These are phyloP conservation scores for Tineola bisselliella DNA, from an alignment of 2,888 invertebrate species.

Conservation along the genomic window DNA sequence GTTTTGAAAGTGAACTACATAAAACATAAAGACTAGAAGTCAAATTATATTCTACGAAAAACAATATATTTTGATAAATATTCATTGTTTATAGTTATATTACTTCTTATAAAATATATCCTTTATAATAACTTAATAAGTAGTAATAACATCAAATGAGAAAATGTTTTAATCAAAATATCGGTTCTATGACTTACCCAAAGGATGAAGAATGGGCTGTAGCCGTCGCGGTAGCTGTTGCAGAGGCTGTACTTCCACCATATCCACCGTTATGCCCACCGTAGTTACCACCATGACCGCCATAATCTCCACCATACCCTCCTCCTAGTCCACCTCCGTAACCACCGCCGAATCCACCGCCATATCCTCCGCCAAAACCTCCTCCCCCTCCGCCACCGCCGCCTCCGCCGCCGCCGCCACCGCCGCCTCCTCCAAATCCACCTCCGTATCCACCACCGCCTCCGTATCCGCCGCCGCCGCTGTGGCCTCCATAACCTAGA, in stretches of 20 bases:
- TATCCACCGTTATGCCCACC: slow-evolving; percentile 19
- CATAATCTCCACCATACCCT: slow-evolving; percentile 18
- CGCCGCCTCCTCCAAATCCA: slow-evolving; percentile 23
- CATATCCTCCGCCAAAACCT: slow-evolving; percentile 20
- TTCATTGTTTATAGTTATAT: too few relatives aligned
- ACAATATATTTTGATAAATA: too few relatives aligned
- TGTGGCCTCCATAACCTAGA: neutral
- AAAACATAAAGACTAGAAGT: too few relatives aligned
- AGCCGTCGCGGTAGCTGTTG: slow-evolving; percentile 32
- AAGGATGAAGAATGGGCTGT: slow-evolving; percentile 19
- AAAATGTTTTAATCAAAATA: too few relatives aligned
- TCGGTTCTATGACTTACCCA: slow-evolving; percentile 9
- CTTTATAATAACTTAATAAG: too few relatives aligned
- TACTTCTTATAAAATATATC: too few relatives aligned
- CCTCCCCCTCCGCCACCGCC: slow-evolving; percentile 21
- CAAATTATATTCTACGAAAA: too few relatives aligned
- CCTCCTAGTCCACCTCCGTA: slow-evolving; percentile 19
- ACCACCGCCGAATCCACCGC: slow-evolving; percentile 20
- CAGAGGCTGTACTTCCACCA: slow-evolving; percentile 21
- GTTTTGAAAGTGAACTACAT: too few relatives aligned
- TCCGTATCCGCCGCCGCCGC: slow-evolving; percentile 10
- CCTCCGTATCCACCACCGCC: slow-evolving; percentile 24
- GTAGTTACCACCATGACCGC: slow-evolving; percentile 16
- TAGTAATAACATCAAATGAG: too few relatives aligned
- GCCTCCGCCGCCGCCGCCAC: slow-evolving; percentile 20